Evolutionary conservation across 2,888 invertebrate genomes (phyloP).

Genomic region (Sialis fuliginosa): DNA sequence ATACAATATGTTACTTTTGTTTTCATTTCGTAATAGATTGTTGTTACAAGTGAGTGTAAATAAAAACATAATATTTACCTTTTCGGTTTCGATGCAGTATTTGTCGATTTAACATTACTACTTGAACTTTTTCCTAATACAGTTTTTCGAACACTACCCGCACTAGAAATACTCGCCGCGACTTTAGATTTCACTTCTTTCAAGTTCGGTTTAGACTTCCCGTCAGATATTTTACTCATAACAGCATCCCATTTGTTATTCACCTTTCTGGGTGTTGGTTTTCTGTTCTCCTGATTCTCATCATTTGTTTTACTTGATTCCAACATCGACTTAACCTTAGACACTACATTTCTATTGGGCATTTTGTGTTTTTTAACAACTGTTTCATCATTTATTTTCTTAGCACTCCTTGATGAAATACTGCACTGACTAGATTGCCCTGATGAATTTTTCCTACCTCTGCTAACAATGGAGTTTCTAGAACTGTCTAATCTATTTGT

Average conservation of each 20-base stretch:
- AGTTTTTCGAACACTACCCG: not conserved
- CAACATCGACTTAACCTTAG: slow-evolving; percentile 58
- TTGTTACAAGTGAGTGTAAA: too few relatives aligned
- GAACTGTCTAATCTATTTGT: slow-evolving; percentile 9
- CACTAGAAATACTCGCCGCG: slow-evolving; percentile 30
- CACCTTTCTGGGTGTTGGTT: slow-evolving; percentile 31
- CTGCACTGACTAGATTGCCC: slow-evolving; percentile 19
- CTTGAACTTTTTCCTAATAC: slow-evolving; percentile 1
- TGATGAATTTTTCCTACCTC: slow-evolving; percentile 7
- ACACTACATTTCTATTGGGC: slow-evolving; percentile 59
- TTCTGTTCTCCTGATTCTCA: slow-evolving; percentile 35
- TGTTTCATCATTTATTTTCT: slow-evolving; percentile 8
- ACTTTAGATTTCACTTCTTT: slow-evolving; percentile 84
- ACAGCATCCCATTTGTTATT: slow-evolving; percentile 69
- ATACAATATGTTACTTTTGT: too few relatives aligned
- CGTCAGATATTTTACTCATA: slow-evolving; percentile 62
- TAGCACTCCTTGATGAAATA: slow-evolving; percentile 10
- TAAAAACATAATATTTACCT: slow-evolving; percentile 19
- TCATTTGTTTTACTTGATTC: slow-evolving; percentile 34
- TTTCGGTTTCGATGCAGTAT: slow-evolving; percentile 25
- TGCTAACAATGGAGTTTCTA: slow-evolving; percentile 6
- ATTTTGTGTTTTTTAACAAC: slow-evolving; percentile 51
- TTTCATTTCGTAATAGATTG: too few relatives aligned
- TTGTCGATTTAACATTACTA: slow-evolving; percentile 9
- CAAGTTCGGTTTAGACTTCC: slow-evolving; percentile 47